Percentiles rank a stretch among this genome's conserved stretches.
These are phyloP conservation scores for Enteromius viviparus DNA, from an alignment of 2,797 vertebrate genomes.

Conservation along the genomic window DNA sequence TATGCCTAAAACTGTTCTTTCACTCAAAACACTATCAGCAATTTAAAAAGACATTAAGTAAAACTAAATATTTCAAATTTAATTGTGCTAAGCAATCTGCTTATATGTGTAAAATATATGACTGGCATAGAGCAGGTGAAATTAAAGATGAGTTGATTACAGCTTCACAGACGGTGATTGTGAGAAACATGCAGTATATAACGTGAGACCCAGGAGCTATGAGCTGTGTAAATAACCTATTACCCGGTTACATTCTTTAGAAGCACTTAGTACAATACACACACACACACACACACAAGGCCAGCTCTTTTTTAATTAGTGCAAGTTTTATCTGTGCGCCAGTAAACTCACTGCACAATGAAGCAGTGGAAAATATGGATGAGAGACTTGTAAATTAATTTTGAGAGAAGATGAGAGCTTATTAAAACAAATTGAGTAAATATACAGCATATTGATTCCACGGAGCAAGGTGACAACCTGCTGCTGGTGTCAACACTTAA, in stretches of 20 bases:
- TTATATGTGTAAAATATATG: neutral
- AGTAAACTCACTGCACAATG: conserved; percentile 45
- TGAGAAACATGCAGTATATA: conserved; percentile 33
- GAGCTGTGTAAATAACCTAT: conserved; percentile 51
- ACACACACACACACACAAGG: conserved; percentile 3
- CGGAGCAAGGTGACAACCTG: conserved; percentile 27
- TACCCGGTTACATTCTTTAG: conserved; percentile 28
- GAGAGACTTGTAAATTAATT: conserved; percentile 54
- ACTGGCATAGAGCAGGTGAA: conserved; percentile 18
- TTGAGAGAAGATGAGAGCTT: conserved; percentile 44
- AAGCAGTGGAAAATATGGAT: conserved; percentile 46
- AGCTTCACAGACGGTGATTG: conserved; percentile 46
- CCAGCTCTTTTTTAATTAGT: conserved; percentile 50
- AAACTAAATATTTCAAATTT: neutral
- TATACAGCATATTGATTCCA: conserved; percentile 46
- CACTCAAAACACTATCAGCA: neutral
- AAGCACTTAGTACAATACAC: conserved; percentile 7
- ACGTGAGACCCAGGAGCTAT: conserved; percentile 40
- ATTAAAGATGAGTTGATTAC: conserved; percentile 50
- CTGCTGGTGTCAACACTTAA: conserved; percentile 16
- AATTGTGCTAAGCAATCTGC: neutral
- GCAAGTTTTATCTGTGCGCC: conserved; percentile 45
- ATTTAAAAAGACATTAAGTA: neutral
- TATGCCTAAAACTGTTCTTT: neutral
- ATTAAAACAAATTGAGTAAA: conserved; percentile 51